Conservation (phyloP, 2,113 vertebrate genomes). For the Erpornis zantholeuca region DNA sequence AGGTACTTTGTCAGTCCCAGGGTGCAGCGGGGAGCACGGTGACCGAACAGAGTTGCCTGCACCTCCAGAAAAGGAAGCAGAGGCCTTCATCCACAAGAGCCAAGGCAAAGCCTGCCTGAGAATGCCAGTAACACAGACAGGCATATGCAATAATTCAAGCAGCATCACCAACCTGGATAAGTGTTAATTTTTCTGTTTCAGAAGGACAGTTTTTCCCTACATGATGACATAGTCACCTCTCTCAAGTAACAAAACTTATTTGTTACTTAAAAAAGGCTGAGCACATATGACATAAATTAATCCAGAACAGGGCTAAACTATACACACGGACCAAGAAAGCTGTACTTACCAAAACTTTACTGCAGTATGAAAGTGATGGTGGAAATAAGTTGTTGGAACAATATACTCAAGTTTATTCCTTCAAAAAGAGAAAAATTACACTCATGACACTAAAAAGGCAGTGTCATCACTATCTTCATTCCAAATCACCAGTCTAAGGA, state of each 20-base stretch:
- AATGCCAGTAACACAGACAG: neutral
- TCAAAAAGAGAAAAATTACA: neutral
- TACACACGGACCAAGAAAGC: neutral
- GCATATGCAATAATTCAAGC: neutral
- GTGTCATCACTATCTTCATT: neutral
- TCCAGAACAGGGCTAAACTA: constrained; percentile 30
- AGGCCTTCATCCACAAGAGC: neutral
- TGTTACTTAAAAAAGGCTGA: neutral
- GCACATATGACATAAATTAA: neutral
- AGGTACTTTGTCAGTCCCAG: neutral
- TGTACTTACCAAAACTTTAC: neutral
- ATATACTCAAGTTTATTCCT: neutral
- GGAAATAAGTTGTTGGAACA: neutral
- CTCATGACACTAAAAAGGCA: neutral
- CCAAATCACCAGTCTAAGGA: neutral
- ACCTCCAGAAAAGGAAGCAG: neutral
- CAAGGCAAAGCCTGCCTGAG: neutral
- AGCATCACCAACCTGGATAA: neutral
- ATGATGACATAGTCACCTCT: neutral
- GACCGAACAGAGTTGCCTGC: neutral
- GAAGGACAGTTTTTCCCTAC: neutral
- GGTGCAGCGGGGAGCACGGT: neutral
- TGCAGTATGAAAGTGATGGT: neutral
- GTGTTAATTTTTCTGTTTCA: neutral
- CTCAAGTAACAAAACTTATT: neutral